Evolutionary conservation across 2,113 vertebrate species (phyloP).

Genomic region (Myodes glareolus): DNA sequence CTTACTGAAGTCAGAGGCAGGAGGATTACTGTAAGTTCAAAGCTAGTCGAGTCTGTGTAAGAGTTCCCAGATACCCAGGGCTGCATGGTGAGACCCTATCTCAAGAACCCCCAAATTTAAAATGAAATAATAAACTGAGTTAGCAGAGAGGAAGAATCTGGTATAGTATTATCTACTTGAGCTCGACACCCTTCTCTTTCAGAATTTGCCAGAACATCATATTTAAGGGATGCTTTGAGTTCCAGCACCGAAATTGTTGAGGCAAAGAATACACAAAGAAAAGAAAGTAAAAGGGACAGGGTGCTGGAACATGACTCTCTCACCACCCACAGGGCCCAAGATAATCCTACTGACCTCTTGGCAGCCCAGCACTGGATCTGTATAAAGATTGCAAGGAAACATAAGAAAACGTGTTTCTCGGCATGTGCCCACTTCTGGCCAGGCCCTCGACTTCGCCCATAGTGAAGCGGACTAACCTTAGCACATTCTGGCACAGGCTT

Average conservation of each 20-base stretch:
- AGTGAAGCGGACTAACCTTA: conserved; percentile 40
- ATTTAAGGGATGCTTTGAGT: not conserved
- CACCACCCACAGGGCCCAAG: not conserved
- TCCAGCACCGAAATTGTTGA: not conserved
- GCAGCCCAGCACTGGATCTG: not conserved
- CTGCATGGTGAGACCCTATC: not conserved
- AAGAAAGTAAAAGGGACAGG: not conserved
- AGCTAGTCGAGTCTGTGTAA: not conserved
- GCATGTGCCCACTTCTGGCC: not conserved
- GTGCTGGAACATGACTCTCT: not conserved
- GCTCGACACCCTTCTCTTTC: not conserved
- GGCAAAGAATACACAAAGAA: not conserved
- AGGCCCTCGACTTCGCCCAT: not conserved
- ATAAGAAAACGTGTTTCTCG: conserved; percentile 14
- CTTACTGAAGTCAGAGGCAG: not conserved
- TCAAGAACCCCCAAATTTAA: not conserved
- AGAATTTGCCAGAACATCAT: not conserved
- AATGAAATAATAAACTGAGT: not conserved
- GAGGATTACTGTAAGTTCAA: not conserved
- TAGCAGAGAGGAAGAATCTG: not conserved
- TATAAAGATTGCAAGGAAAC: not conserved
- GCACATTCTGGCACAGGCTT: conserved; percentile 47
- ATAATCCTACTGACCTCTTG: not conserved
- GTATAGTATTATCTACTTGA: not conserved
- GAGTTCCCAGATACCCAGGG: not conserved